Evolutionary conservation across 64 coral and sea anemone genomes (phyloP).

Genomic region (Montipora efflorescens): DNA sequence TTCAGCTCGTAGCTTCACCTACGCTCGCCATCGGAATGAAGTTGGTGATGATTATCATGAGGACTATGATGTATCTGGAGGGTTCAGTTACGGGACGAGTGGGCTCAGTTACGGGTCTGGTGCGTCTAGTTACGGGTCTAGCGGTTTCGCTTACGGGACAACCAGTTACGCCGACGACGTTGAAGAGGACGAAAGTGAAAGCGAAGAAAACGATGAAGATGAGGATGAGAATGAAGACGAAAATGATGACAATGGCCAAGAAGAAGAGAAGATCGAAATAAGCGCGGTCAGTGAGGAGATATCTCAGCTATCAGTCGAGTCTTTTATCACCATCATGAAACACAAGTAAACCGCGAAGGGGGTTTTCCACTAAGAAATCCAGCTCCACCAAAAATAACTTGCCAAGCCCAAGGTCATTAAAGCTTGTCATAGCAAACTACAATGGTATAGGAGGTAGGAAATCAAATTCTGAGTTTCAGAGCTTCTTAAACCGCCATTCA

Average conservation of each 20-base stretch:
- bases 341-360: too few species aligned
- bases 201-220: slow-evolving; percentile 46
- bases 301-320: too few species aligned
- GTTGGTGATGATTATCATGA: slow-evolving; percentile 48
- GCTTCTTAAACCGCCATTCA: too few species aligned
- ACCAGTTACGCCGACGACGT: slow-evolving; percentile 45
- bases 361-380: too few species aligned
- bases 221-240: slow-evolving; percentile 14
- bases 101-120: slow-evolving; percentile 6
- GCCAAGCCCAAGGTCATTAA: too few species aligned
- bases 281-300: too few species aligned
- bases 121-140: background rate
- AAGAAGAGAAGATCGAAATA: background rate
- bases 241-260: background rate
- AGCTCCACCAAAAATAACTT: too few species aligned
- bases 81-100: slow-evolving; percentile 29
- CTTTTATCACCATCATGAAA: too few species aligned
- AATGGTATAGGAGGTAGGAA: too few species aligned
- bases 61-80: slow-evolving; percentile 29
- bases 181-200: slow-evolving; percentile 42
- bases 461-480: too few species aligned
- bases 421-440: too few species aligned
- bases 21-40: slow-evolving; percentile 32
- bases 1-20: slow-evolving; percentile 55
- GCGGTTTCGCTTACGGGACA: slow-evolving; percentile 30